Conservation (phyloP, 2,797 vertebrate genomes). For the Anisognathus igniventris region DNA sequence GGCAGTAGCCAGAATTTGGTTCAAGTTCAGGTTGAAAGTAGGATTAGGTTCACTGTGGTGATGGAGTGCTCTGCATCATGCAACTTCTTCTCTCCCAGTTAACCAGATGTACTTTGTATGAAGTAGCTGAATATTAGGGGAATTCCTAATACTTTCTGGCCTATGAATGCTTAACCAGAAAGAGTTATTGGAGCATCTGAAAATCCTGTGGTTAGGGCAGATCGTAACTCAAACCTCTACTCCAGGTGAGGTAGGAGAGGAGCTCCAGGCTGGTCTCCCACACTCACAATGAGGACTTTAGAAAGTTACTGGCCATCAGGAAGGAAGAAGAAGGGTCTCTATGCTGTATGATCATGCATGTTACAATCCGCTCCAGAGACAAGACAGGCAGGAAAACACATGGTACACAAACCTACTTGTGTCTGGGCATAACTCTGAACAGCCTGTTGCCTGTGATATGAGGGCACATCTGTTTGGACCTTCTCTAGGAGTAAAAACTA, state of each 20-base stretch:
- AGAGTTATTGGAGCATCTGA: background rate
- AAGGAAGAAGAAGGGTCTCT: background rate
- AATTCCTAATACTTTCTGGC: slow-evolving; percentile 13
- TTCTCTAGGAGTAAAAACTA: background rate
- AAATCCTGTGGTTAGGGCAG: background rate
- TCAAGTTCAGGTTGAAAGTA: background rate
- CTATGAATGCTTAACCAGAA: background rate
- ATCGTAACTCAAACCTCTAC: background rate
- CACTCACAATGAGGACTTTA: background rate
- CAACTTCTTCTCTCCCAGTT: background rate
- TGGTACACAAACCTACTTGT: too few relatives aligned
- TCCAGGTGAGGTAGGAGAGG: background rate
- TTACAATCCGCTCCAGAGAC: background rate
- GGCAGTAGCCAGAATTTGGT: background rate
- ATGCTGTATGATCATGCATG: fast-evolving
- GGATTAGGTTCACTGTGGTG: background rate
- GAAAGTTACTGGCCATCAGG: fast-evolving
- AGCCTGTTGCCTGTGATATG: background rate
- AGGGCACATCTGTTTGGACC: background rate
- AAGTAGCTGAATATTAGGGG: background rate
- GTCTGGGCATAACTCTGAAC: background rate
- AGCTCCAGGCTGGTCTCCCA: background rate
- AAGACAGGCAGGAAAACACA: background rate
- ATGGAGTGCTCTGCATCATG: background rate
- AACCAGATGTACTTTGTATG: background rate